Conservation (phyloP, 2,113 vertebrate species). For the Seriola quinqueradiata region DNA sequence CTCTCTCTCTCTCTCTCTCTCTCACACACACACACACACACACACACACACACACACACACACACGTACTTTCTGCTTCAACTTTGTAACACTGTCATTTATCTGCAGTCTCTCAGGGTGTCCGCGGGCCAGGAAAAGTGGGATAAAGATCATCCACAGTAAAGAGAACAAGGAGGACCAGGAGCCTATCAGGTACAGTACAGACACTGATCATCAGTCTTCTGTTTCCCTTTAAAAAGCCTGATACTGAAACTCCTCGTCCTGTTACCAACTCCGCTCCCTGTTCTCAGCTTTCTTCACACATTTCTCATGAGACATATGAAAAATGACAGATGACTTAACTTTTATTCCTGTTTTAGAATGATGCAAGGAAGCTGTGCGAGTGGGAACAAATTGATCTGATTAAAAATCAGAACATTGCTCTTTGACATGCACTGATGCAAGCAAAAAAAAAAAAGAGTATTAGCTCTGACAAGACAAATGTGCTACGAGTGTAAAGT, state of each 20-base stretch:
- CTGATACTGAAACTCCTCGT: conserved; percentile 8
- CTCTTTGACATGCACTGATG: conserved; percentile 14
- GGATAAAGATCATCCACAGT: conserved; percentile 98
- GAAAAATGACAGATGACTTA: conserved; percentile 13
- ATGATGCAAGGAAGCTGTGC: conserved; percentile 1
- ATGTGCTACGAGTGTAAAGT: conserved; percentile 48
- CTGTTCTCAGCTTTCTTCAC: conserved; percentile 6
- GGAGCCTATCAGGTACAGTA: conserved; percentile 95
- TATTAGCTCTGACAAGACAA: conserved; percentile 51
- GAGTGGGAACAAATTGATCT: conserved; percentile 4
- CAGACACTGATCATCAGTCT: conserved; percentile 61
- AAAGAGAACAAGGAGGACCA: conserved; percentile 99
- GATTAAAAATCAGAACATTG: conserved; percentile 3
- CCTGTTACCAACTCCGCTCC: conserved; percentile 16
- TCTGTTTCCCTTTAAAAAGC: conserved; percentile 38
- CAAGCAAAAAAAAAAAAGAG: conserved; percentile 32
- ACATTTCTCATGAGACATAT: conserved; percentile 12
- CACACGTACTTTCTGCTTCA: conserved; percentile 1
- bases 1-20: too few relatives aligned
- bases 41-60: background rate
- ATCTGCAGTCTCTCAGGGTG: conserved; percentile 96
- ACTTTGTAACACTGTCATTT: conserved; percentile 55
- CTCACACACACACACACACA: conserved; percentile 41
- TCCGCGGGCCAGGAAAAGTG: conserved; percentile 97
- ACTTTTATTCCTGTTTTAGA: conserved; percentile 9